phyloP scores from a whole-genome alignment of 1,140 invertebrate species.

The Ceratosolen solmsi region DNA sequence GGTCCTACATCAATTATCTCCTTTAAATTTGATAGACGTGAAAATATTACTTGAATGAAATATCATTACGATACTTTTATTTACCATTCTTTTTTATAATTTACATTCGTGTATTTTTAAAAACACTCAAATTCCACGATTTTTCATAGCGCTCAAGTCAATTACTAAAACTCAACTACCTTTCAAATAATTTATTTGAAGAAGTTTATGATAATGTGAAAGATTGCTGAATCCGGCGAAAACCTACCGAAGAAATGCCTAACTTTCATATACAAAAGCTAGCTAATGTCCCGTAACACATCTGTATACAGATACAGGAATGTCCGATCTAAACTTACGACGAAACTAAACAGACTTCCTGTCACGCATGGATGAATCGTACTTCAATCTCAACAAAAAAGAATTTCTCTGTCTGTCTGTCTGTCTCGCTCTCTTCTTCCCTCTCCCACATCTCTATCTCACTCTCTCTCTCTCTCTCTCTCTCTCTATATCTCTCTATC shows the following conservation, averaged over 20 bases:
- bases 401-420: background rate
- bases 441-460: no score
- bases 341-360: slow-evolving; percentile 28
- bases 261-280: background rate
- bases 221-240: background rate
- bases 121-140: background rate
- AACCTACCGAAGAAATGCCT: background rate
- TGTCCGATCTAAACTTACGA: slow-evolving; percentile 22
- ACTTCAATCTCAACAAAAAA: slow-evolving; percentile 15
- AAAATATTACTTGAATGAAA: no score
- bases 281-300: background rate
- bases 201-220: background rate
- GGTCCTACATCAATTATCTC: no score
- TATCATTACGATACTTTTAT: no score
- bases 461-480: background rate
- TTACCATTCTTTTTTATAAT: background rate
- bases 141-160: background rate
- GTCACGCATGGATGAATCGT: slow-evolving; percentile 8
- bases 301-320: background rate
- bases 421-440: no score
- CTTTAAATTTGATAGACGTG: no score
- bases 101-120: background rate
- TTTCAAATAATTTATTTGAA: background rate
- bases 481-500: background rate
- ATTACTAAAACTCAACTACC: background rate